Base-by-base conservation (phyloP, 2,888 invertebrate species). In the Cephus nigrinus region DNA sequence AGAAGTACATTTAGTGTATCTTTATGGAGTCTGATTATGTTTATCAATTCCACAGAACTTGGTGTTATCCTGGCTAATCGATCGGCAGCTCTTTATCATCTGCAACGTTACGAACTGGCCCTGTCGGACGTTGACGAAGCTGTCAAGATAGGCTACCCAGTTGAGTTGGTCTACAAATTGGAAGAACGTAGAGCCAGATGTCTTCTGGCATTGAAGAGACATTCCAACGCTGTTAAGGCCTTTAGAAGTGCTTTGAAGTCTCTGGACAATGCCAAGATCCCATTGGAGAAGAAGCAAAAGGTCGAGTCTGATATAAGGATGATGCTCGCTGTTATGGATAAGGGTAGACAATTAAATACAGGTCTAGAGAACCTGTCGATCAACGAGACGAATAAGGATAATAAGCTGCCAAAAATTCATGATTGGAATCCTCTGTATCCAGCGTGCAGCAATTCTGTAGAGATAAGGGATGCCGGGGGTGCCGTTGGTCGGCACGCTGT, bases 11-110 rank as follows among this genome's bases (percentile, higher is more conserved):
- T 55, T 5, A 15, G 9, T 5, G 2, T 9, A 55, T 23, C 55
- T 4, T 23, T 55, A 55, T 9, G 55, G 23, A 55, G 23, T 9
- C 55, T 23, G 55, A 23, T 23, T 9, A 55, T 55, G 9, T 9
- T 55, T 55, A 55, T 23, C 55, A 55, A 55, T 55, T 55, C 1
- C 5, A 23, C 82, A 90, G 95, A 96, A 76, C 90, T 95, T 4
- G 93, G 96, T 0, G 94, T 97, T 69, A 92, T 96, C 9, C 92
- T 95, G 83, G 97, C 96, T 0, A 97, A 97, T 90, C 94, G 97
- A 12, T 97, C 97, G 40, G 97, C 97, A 0, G 94, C 95, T 0
- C 92, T 96, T 68, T 96, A 95, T 86, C 96, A 96, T 86, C 90
- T 96, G 89, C 92, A 95, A 80, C 94, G 94, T 82, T 94, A 94